Base-by-base conservation (phyloP, 2,113 vertebrate genomes). In the Colius striatus region DNA sequence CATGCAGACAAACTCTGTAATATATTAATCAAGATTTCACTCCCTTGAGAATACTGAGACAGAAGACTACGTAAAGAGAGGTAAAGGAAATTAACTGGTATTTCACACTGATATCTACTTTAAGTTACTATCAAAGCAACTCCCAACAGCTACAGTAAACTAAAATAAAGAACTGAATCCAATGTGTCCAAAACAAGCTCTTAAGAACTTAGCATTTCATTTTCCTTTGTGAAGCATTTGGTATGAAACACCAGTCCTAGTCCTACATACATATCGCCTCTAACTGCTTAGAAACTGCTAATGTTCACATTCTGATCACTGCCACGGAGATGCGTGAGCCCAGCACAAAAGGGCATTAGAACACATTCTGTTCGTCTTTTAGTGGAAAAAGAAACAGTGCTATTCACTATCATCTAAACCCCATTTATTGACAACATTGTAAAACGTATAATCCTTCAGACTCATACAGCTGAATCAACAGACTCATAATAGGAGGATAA, bases 381-480 rank as follows among this genome's bases (percentile, higher is more conserved):
- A 65, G 71, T 83, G 41, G 74, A 89, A 96, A 97, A 93, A 70
- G 70, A 89, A 97, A 93, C 82, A 53, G 22, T 86, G 88, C 79
- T 89, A 94, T 87, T 95, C 88, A 82, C 77, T 14, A 36, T 62
- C 60, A 84, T 41, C 72, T 66, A 77, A 89, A 80, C 45, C 81
- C 67, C 63, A 77, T 76, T 87, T 92, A 96, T 94, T 83, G 95
- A 86, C 95, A 96, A 41, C 87, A 89, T 90, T 5, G 30, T 96
- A 94, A 96, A 94, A 95, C 2, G 2, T 38, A 76, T 65, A 94
- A 91, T 90, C 55, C 80, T 84, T 75, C 77, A n/a, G 92, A 73
- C n/a, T 77, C 77, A 84, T 77, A 95, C 48, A 92, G 72, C 60
- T 93, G 87, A 96, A 94, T 95, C 96, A 94, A 97, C 96, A 96